phyloP scores from a whole-genome alignment of 2,113 vertebrate genomes.

The Rissa tridactyla region DNA sequence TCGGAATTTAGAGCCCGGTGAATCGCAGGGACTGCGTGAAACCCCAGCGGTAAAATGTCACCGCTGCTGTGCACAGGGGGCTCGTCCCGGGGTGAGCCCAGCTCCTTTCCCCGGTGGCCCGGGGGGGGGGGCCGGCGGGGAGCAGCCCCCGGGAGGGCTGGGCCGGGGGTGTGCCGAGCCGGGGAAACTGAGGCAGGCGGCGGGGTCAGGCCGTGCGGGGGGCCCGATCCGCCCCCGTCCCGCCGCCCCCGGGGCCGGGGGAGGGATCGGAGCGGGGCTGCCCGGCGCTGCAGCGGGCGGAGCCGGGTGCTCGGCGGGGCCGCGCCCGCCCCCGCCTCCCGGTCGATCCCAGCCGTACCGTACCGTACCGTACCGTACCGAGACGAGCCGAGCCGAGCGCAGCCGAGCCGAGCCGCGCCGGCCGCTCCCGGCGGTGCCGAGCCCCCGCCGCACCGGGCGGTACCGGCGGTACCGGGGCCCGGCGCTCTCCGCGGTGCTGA shows the following conservation, averaged over 20 bases:
- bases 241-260: neutral
- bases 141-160: neutral
- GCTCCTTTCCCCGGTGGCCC: no score
- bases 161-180: no score
- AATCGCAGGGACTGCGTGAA: neutral
- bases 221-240: neutral
- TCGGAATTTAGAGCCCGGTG: neutral
- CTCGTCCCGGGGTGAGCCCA: neutral
- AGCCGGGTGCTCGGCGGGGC: conserved; percentile 31
- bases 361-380: neutral
- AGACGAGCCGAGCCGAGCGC: neutral
- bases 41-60: neutral
- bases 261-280: conserved; percentile 10
- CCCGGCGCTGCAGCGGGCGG: conserved; percentile 30
- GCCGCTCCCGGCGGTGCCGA: neutral
- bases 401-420: neutral
- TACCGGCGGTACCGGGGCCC: neutral
- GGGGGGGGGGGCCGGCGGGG: neutral
- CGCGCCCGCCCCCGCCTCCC: neutral
- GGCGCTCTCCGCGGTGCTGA: conserved; percentile 65
- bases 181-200: neutral
- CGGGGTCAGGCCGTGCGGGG: neutral
- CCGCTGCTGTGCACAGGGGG: neutral
- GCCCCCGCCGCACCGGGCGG: neutral
- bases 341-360: neutral